These are phyloP conservation scores for Lymantria monacha DNA, from an alignment of 2,888 invertebrate genomes.

Conservation along the genomic window DNA sequence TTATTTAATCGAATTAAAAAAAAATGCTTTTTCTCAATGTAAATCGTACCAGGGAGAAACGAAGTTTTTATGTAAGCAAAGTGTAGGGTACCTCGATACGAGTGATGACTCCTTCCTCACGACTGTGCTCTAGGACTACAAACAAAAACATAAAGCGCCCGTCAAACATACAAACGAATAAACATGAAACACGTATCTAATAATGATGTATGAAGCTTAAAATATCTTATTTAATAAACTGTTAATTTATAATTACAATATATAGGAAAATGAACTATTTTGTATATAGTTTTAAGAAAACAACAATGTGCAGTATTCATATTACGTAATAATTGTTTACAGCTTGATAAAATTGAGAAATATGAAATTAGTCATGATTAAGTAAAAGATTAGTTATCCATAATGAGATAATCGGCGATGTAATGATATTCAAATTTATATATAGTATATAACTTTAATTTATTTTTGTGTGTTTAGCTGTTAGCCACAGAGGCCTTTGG, in stretches of 20 bases:
- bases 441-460: too few relatives aligned
- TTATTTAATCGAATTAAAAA: too few relatives aligned
- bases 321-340: too few relatives aligned
- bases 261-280: constrained; percentile 15
- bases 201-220: constrained; percentile 48
- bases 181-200: constrained; percentile 54
- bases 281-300: neutral
- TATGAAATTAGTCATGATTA: too few relatives aligned
- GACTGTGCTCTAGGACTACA: constrained; percentile 83
- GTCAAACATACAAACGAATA: constrained; percentile 75
- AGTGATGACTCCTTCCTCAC: constrained; percentile 82
- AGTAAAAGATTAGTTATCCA: too few relatives aligned
- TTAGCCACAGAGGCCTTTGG: too few relatives aligned
- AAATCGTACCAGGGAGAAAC: neutral
- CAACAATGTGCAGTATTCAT: too few relatives aligned
- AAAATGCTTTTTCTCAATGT: too few relatives aligned
- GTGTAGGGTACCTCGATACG: constrained; percentile 79
- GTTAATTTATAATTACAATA: neutral
- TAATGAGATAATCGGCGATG: too few relatives aligned
- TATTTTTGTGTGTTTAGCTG: too few relatives aligned
- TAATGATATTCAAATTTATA: too few relatives aligned
- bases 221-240: constrained; percentile 5
- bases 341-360: too few relatives aligned
- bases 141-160: constrained; percentile 79
- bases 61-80: constrained; percentile 64